Conservation (phyloP, 2,797 vertebrate genomes). For the Spea hammondii region DNA sequence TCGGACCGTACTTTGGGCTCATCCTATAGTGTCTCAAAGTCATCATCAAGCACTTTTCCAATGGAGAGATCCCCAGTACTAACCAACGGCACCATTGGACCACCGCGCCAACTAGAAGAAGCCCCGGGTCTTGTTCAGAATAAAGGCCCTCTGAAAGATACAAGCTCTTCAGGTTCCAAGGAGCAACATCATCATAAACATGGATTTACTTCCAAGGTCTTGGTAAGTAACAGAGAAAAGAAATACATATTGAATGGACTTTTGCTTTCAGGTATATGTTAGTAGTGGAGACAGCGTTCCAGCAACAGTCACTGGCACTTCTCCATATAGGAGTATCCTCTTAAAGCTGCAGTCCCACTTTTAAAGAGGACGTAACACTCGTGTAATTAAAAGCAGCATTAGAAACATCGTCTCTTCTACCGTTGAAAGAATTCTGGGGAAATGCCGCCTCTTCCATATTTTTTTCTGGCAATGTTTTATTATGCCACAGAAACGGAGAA, state of each 20-base stretch:
- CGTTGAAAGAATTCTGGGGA: too few species aligned
- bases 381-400: too few species aligned
- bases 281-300: too few species aligned
- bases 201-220: constrained; percentile 4
- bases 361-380: too few species aligned
- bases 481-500: too few species aligned
- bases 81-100: not conserved
- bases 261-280: not conserved
- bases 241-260: not conserved
- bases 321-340: not conserved
- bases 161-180: not conserved
- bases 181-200: not conserved
- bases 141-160: too few species aligned
- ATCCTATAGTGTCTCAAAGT: not conserved
- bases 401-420: too few species aligned
- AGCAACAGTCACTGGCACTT: too few species aligned
- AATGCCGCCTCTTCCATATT: too few species aligned
- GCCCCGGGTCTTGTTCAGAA: not conserved
- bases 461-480: too few species aligned
- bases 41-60: not conserved
- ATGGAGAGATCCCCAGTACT: not conserved
- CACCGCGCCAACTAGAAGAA: not conserved
- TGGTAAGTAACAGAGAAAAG: constrained; percentile 25
- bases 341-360: too few species aligned
- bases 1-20: not conserved